Evolutionary conservation across 2,113 vertebrate species (phyloP), one percentile per base, ranked within the genome.

Genomic region (Zosterops japonicus): DNA sequence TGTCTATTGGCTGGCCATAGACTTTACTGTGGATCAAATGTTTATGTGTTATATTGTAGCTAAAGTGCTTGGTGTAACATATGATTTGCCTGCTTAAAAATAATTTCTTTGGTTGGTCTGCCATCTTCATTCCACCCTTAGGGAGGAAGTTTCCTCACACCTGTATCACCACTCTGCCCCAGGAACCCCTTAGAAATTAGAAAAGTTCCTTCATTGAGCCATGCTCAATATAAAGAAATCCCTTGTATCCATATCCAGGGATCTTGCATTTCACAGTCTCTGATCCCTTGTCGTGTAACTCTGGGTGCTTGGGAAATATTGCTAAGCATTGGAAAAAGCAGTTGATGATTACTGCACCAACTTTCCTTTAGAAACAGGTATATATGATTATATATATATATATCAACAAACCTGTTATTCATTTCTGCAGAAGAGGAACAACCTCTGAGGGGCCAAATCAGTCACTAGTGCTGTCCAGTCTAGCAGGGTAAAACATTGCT

Each of bases 361-460:
- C 35, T 79, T 81, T 29, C 23, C 29, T 20, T 36, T 78, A 42
- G 65, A 93, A 67, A 49, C 11, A 22, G 25, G 9, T 72, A 42
- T 8, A 31, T 42, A 61, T 47, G 28, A 80, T 76, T 94, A 39
- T 39, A 39, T 39, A 39, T 39, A 39, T 39, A 39, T 39, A 39
- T 39, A 39, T 92, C 68, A 90, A 74, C 44, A 78, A 94, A 63
- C 22, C 44, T 44, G 63, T 87, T 90, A 19, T 14, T 93, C 52
- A 65, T 94, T 96, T 97, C 93, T 97, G 71, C 63, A 90, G 96
- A 93, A 95, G 65, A 60, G 52, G 59, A 93, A 63, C 65, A 95
- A 92, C 67, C 57, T 57, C 86, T 86, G 94, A 94, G 75, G 92
- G 88, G 76, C 74, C 76, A 90, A 36, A 95, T 93, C 95, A 87